Percentiles rank a stretch among this genome's conserved stretches.
Evolutionary conservation across 2,113 vertebrate species (phyloP).

Genomic region (Ailuropoda melanoleuca): DNA sequence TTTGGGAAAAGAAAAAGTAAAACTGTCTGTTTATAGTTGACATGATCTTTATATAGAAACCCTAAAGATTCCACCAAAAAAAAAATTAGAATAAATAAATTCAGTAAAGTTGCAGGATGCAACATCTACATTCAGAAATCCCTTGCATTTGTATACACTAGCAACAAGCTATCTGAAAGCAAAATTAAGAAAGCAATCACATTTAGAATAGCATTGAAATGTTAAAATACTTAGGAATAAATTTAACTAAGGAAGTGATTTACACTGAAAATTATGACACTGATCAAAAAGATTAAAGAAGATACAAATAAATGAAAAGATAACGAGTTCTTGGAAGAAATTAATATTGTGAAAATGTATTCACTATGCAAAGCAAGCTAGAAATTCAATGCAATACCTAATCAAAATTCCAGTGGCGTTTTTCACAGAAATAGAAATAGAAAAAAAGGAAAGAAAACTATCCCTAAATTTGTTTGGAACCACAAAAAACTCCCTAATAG

Average conservation of each 20-base stretch:
- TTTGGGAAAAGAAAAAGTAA: neutral
- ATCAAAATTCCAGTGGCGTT: neutral
- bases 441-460: neutral
- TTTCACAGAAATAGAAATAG: neutral
- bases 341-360: neutral
- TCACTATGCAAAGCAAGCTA: neutral
- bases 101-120: neutral
- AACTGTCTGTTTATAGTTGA: neutral
- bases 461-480: neutral
- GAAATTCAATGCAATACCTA: neutral
- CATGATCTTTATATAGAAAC: neutral
- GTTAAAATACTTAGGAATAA: neutral
- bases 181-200: neutral
- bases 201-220: neutral
- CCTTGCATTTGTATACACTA: neutral
- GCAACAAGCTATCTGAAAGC: neutral
- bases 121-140: neutral
- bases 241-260: neutral
- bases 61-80: neutral
- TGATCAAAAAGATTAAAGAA: neutral
- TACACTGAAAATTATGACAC: neutral
- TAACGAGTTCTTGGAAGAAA: neutral
- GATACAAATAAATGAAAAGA: neutral
- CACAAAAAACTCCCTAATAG: neutral
- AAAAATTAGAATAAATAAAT: neutral